Percentiles rank a stretch among this genome's conserved stretches.
phyloP scores from a whole-genome alignment of 2,888 invertebrate species.

The Halictus quadricinctus region DNA sequence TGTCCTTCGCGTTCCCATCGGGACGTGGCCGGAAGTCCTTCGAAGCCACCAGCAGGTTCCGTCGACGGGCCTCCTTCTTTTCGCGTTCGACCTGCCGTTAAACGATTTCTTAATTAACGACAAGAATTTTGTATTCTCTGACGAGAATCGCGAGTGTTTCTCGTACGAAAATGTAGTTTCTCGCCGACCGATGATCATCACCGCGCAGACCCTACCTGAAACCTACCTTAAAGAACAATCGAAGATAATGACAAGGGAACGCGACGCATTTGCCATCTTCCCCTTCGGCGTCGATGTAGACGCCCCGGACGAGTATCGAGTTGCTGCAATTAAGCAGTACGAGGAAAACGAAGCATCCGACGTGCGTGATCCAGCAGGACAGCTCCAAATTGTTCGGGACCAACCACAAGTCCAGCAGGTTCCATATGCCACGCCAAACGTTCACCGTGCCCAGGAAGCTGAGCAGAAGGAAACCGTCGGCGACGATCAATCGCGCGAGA shows the following conservation, averaged over 20 bases:
- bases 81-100: slow-evolving; percentile 79
- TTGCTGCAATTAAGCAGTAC: slow-evolving; percentile 93
- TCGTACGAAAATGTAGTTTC: too few relatives aligned
- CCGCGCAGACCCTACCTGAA: background rate
- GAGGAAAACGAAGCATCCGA: slow-evolving; percentile 88
- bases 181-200: background rate
- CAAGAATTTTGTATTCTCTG: background rate
- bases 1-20: slow-evolving; percentile 75
- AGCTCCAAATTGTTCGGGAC: slow-evolving; percentile 87
- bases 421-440: slow-evolving; percentile 95
- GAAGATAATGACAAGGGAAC: slow-evolving; percentile 92
- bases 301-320: slow-evolving; percentile 92
- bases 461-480: slow-evolving; percentile 90
- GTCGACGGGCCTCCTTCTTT: slow-evolving; percentile 79
- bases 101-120: background rate
- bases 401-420: slow-evolving; percentile 90
- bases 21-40: slow-evolving; percentile 70
- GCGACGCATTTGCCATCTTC: slow-evolving; percentile 92
- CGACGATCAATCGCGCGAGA: slow-evolving; percentile 87
- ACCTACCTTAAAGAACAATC: slow-evolving; percentile 87
- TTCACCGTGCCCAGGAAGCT: slow-evolving; percentile 92
- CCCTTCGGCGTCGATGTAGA: slow-evolving; percentile 94
- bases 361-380: slow-evolving; percentile 92
- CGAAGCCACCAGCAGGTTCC: slow-evolving; percentile 75
- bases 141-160: too few relatives aligned